These are phyloP conservation scores for Drosophila biarmipes DNA, from an alignment of 1,140 invertebrate species.

Conservation along the genomic window DNA sequence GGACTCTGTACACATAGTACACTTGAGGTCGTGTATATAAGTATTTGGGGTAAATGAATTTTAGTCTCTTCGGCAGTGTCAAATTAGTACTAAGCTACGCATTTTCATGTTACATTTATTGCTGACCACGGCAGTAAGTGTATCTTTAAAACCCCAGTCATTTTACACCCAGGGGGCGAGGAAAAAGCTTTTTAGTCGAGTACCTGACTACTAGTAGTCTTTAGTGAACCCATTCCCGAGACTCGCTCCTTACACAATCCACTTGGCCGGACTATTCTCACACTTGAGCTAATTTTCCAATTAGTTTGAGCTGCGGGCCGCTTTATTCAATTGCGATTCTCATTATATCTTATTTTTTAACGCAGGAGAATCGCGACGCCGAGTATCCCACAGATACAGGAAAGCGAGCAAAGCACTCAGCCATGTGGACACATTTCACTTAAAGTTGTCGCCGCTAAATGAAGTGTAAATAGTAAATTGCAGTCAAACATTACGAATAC, in stretches of 20 bases:
- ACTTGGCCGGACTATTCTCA: constrained; percentile 41
- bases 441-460: constrained; percentile 80
- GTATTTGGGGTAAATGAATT: no score
- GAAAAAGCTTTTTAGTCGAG: constrained; percentile 42
- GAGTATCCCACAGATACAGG: constrained; percentile 54
- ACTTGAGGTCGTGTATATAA: no score
- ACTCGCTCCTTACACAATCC: constrained; percentile 49
- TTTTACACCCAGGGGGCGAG: background rate
- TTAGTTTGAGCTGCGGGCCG: constrained; percentile 48
- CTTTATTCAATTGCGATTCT: constrained; percentile 54
- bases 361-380: constrained; percentile 5
- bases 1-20: background rate
- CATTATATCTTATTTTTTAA: constrained; percentile 42
- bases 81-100: no score
- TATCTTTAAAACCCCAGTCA: background rate
- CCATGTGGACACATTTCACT: constrained; percentile 79
- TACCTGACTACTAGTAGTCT: constrained; percentile 22
- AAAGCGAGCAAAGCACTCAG: constrained; percentile 61
- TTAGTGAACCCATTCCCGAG: constrained; percentile 31
- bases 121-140: background rate
- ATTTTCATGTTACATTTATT: background rate
- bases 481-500: constrained; percentile 79
- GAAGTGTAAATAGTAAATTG: constrained; percentile 83
- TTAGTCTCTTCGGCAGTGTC: no score
- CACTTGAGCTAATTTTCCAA: constrained; percentile 66